phyloP scores from a whole-genome alignment of 2,888 invertebrate genomes.

The Nomada hirtipes region DNA sequence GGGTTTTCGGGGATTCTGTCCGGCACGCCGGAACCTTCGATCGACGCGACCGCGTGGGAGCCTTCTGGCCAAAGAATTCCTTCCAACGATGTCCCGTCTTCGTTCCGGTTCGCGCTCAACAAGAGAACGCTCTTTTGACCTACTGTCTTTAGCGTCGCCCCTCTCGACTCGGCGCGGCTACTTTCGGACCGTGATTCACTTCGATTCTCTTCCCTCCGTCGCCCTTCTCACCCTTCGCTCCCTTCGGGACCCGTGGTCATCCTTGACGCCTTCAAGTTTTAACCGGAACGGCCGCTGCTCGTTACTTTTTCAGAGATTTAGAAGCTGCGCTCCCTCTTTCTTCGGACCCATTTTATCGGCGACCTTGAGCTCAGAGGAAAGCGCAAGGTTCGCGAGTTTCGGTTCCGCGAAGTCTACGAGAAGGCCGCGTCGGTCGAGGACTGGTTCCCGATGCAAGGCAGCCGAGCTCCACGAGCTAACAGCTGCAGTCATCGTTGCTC shows the following conservation, averaged over 20 bases:
- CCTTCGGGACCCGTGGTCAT: constrained; percentile 12
- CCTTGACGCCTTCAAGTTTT: constrained; percentile 13
- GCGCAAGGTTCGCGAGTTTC: no score
- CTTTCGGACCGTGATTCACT: constrained; percentile 51
- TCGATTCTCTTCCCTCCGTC: constrained; percentile 11
- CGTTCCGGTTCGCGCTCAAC: constrained; percentile 56
- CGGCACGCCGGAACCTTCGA: neutral
- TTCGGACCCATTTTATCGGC: no score
- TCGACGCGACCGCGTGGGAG: constrained; percentile 58
- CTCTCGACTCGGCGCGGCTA: neutral
- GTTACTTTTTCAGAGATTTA: neutral
- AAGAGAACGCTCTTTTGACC: constrained; percentile 61
- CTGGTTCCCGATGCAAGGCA: constrained; percentile 62
- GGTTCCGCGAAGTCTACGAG: no score
- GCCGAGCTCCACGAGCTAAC: constrained; percentile 58
- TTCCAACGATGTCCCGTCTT: constrained; percentile 53
- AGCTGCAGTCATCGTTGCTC: constrained; percentile 55
- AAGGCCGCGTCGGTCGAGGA: constrained; percentile 53
- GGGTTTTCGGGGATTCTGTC: neutral
- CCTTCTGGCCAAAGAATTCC: constrained; percentile 54
- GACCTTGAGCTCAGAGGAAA: no score
- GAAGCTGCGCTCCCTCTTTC: neutral
- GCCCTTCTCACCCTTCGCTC: constrained; percentile 16
- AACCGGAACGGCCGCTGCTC: neutral
- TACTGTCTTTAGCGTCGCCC: constrained; percentile 52